Conservation (phyloP, 2,888 invertebrate species). For the Flexamia atlantica region DNA sequence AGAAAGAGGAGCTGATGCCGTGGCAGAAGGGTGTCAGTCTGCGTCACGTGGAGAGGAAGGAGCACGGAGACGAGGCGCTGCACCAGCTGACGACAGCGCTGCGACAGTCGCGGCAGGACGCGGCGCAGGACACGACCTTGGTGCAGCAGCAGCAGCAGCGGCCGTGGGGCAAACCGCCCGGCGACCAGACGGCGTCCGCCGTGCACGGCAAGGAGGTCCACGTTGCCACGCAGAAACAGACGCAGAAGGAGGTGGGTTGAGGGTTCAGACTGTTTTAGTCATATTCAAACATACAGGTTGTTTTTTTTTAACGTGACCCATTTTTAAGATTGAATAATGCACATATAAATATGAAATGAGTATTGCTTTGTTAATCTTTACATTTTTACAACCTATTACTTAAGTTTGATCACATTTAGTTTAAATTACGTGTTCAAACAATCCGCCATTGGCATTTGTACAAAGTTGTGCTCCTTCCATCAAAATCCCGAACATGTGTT, state of each 20-base stretch:
- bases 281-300: no score
- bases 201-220: slow-evolving; percentile 94
- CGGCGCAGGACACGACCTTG: slow-evolving; percentile 62
- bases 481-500: no score
- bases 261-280: no score
- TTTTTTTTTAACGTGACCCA: no score
- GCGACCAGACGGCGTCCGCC: slow-evolving; percentile 89
- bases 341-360: no score
- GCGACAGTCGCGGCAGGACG: slow-evolving; percentile 33
- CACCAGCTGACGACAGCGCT: slow-evolving; percentile 54
- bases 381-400: no score
- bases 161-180: slow-evolving; percentile 73
- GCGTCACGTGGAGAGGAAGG: slow-evolving; percentile 64
- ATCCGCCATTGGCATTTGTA: no score
- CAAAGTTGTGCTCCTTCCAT: no score
- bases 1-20: slow-evolving; percentile 71
- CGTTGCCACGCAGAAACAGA: slow-evolving; percentile 92
- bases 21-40: slow-evolving; percentile 70
- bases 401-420: no score
- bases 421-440: no score
- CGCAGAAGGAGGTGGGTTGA: slow-evolving; percentile 84
- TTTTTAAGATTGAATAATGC: no score
- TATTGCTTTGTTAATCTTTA: no score
- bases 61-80: slow-evolving; percentile 66
- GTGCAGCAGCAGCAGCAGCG: slow-evolving; percentile 69